Conservation (phyloP, 2,888 invertebrate species). For the Campopleginae sp. region DNA sequence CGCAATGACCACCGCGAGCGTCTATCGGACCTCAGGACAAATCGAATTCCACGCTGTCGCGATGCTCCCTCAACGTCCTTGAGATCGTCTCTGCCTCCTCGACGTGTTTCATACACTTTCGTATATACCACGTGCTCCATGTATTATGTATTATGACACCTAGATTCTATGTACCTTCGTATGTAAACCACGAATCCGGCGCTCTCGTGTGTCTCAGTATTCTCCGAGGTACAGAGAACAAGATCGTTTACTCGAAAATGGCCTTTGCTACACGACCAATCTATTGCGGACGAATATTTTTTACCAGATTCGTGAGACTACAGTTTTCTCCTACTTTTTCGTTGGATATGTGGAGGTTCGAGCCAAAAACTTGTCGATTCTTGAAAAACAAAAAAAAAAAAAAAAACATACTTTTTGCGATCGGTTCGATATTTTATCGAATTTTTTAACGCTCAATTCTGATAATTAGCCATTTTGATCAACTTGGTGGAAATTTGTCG, state of each 20-base stretch:
- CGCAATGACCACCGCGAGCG: constrained; percentile 60
- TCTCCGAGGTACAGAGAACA: constrained; percentile 34
- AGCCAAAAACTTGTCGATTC: neutral
- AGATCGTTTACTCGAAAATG: constrained; percentile 44
- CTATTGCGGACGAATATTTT: constrained; percentile 3
- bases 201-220: constrained; percentile 7
- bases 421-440: neutral
- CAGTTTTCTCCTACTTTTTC: neutral
- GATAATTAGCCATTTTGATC: neutral
- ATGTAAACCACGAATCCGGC: constrained; percentile 5
- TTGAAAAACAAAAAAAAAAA: neutral
- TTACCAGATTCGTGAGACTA: neutral
- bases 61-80: constrained; percentile 58
- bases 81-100: constrained; percentile 41
- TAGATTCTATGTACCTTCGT: neutral
- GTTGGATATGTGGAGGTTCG: neutral
- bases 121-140: constrained; percentile 13
- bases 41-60: constrained; percentile 62
- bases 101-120: constrained; percentile 39
- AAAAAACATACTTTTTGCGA: neutral
- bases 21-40: constrained; percentile 46
- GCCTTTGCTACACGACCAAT: constrained; percentile 19
- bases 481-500: neutral
- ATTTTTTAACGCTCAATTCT: neutral
- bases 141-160: constrained; percentile 28